phyloP scores from a whole-genome alignment of 2,797 vertebrate species.

The Poecilia velifera region DNA sequence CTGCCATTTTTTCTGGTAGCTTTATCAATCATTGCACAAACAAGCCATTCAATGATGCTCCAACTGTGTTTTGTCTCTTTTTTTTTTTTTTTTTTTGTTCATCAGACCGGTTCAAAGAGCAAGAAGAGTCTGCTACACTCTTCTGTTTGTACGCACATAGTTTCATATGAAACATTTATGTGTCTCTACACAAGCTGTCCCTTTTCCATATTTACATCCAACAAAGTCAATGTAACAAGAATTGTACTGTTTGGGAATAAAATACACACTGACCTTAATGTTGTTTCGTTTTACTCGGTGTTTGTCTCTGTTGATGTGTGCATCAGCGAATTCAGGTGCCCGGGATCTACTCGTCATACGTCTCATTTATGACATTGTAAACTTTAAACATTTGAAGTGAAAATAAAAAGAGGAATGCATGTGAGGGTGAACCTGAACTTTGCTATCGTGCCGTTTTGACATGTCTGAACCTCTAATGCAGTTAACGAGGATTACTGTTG shows the following conservation, averaged over 20 bases:
- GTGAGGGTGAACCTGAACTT: not conserved
- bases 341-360: not conserved
- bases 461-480: conserved; percentile 14
- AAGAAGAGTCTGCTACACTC: conserved; percentile 44
- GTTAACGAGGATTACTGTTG: conserved; percentile 32
- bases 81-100: conserved; percentile 23
- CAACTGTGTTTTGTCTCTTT: conserved; percentile 26
- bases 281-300: conserved; percentile 16
- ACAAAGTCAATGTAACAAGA: conserved; percentile 70
- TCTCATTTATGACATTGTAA: not conserved
- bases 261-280: conserved; percentile 63
- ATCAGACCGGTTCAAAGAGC: conserved; percentile 40
- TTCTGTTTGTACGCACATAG: conserved; percentile 32
- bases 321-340: not conserved
- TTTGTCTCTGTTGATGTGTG: conserved; percentile 7
- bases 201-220: conserved; percentile 61
- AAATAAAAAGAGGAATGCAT: conserved; percentile 3
- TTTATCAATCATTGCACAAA: conserved; percentile 38
- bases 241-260: conserved; percentile 75
- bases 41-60: conserved; percentile 28
- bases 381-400: not conserved
- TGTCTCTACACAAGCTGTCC: conserved; percentile 59
- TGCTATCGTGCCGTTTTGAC: not conserved
- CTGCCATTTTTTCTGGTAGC: conserved; percentile 23
- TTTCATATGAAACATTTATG: conserved; percentile 53